Base-by-base conservation (phyloP, 2,888 invertebrate genomes). In the Zaprionus obscuricornis region DNA sequence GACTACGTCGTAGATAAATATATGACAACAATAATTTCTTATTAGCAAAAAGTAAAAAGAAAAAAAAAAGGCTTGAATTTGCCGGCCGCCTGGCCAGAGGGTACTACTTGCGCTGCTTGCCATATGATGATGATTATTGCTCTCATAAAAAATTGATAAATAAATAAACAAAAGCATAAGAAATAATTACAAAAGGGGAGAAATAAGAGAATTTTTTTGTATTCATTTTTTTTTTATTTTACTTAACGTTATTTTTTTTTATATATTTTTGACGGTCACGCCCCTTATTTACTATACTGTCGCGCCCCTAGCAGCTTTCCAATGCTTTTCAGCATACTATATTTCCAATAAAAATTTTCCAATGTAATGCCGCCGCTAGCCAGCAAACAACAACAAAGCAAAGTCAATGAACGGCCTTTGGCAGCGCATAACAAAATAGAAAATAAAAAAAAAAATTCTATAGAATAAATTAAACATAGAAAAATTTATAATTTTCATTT, bases 371-470 rank as follows among this genome's bases (percentile, higher is more conserved):
- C n/a, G n/a, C n/a, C 34, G 18, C 24, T 33, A 22, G 22, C 39
- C 34, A n/a, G 45, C 22, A 17, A 14, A 67, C 52, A 77, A 37
- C 49, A 24, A 42, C 17, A 56, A 47, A 18, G 39, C 42, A 16
- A 62, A 74, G 79, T 81, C 79, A 81, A 81, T 79, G 79, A 81
- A 81, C 79, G 84, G 71, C 79, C 85, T 85, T 83, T 85, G 50
- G 17, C 8, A 37, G 42, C 63, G 24, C 29, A 11, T 29, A 27
- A 6, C 42, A 27, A 42, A 8, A 17, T 46, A n/a, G 20, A 22
- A 11, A 56, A 40, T 26, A 46, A 43, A 24, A 60, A 27, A 14
- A 39, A 34, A 18, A 20, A 29, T 20, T 46, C 51, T 43, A 47
- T 64, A 51, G 57, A 54, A 73, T 73, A 51, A 57, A 63, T 60